A percentile compares a stretch with the other conserved stretches of the same genome.
Evolutionary conservation across 1,140 invertebrate species (phyloP).

Genomic region (Pinna nobilis): DNA sequence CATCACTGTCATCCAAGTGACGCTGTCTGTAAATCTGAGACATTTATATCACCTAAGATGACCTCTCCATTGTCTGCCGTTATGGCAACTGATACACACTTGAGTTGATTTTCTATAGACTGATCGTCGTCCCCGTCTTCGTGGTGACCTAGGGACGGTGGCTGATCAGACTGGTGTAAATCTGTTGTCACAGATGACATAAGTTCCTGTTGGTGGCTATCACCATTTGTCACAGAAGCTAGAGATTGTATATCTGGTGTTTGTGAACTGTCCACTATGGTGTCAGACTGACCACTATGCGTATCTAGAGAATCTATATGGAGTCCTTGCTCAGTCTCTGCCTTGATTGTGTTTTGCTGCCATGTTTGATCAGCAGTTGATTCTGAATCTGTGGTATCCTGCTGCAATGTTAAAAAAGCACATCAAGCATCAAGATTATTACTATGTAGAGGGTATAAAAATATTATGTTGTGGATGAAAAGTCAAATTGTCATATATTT

Average conservation of each 20-base stretch:
- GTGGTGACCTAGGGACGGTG: background rate
- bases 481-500: too few species aligned
- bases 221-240: background rate
- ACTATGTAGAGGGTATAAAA: too few species aligned
- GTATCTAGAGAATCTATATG: background rate
- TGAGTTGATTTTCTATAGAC: conserved; percentile 9
- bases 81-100: conserved; percentile 16
- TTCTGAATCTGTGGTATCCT: background rate
- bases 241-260: conserved; percentile 15
- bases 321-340: conserved; percentile 6
- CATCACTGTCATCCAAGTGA: too few species aligned
- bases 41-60: background rate
- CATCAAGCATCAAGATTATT: background rate
- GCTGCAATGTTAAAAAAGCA: background rate
- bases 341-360: background rate
- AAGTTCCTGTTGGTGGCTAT: background rate
- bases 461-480: too few species aligned
- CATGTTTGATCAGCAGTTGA: background rate
- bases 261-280: conserved; percentile 2
- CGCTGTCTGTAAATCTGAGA: conserved; percentile 2
- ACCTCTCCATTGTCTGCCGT: background rate
- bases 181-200: background rate
- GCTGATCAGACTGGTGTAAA: background rate
- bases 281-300: background rate
- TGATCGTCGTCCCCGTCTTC: conserved; percentile 3